Evolutionary conservation across 2,797 vertebrate species (phyloP).

Genomic region (Premnoplex brunnescens): DNA sequence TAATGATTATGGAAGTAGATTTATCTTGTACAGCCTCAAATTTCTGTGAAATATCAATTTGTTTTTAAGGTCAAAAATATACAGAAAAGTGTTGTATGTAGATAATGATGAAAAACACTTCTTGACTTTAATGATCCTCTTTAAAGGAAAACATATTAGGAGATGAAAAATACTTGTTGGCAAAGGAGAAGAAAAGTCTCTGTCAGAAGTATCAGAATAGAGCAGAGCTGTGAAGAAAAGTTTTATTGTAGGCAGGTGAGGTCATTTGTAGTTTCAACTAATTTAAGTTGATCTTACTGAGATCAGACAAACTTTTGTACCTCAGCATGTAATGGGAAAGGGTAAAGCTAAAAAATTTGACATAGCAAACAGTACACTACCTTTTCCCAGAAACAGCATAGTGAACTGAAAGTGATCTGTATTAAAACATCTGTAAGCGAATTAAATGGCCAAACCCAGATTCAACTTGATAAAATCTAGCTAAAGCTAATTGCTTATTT

Average conservation of each 20-base stretch:
- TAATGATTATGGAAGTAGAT: neutral
- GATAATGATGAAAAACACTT: neutral
- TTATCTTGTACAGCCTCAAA: neutral
- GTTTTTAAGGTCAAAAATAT: neutral
- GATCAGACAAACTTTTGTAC: neutral
- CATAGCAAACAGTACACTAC: neutral
- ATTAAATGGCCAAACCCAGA: neutral
- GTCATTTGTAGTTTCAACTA: neutral
- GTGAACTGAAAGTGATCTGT: neutral
- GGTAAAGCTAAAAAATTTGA: neutral
- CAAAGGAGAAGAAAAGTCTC: neutral
- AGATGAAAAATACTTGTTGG: neutral
- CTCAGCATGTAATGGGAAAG: neutral
- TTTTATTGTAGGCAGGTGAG: neutral
- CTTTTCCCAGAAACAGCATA: neutral
- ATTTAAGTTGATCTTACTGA: neutral
- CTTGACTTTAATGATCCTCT: neutral
- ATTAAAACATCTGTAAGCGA: neutral
- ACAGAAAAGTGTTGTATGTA: neutral
- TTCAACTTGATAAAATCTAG: neutral
- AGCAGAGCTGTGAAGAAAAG: neutral
- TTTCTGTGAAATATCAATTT: neutral
- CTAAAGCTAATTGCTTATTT: neutral
- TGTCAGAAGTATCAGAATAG: neutral
- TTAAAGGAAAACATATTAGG: neutral